Conservation (phyloP, 2,888 invertebrate genomes). For the Scaptodrosophila latifasciaeformis region DNA sequence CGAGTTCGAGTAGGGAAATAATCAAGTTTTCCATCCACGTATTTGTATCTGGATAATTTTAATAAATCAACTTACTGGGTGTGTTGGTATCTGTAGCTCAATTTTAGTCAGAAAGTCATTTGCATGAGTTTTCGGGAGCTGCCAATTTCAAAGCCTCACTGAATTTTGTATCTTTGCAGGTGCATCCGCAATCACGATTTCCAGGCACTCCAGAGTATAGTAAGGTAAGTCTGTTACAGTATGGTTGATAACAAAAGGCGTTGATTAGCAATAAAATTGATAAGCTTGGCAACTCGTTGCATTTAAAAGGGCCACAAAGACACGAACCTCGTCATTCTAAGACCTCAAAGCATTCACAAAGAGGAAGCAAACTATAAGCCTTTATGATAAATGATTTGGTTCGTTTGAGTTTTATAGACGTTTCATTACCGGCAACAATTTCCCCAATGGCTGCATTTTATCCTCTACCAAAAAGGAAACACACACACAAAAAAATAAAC, state of each 20-base stretch:
- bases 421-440: constrained; percentile 58
- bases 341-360: no score
- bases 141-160: no score
- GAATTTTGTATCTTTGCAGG: no score
- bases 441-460: constrained; percentile 34
- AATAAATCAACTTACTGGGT: no score
- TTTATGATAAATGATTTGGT: constrained; percentile 66
- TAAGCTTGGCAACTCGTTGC: no score
- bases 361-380: constrained; percentile 39
- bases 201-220: no score
- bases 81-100: no score
- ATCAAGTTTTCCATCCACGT: no score
- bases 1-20: constrained; percentile 44
- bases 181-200: no score
- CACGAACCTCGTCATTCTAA: constrained; percentile 8
- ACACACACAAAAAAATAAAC: constrained; percentile 5
- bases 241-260: constrained; percentile 30
- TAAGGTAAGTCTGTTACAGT: background rate
- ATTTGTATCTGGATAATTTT: no score
- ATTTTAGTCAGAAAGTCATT: no score
- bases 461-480: constrained; percentile 40
- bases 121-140: no score
- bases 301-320: constrained; percentile 7
- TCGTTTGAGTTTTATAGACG: constrained; percentile 66
- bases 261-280: constrained; percentile 25